Evolutionary conservation across 2,113 vertebrate genomes (phyloP).

Genomic region (Lipophrys pholis): DNA sequence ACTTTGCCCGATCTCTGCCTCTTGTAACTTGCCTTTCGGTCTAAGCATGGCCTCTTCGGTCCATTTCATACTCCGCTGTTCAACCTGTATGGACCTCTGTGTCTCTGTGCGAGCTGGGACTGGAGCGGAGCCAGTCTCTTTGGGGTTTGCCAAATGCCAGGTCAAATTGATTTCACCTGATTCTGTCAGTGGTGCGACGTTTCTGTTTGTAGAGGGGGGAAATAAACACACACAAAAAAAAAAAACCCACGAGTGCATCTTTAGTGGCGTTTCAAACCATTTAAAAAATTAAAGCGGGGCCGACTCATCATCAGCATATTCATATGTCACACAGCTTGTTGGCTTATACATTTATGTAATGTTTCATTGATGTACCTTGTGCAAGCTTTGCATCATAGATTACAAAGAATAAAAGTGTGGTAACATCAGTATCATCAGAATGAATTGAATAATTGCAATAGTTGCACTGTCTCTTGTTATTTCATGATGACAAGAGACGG

Average conservation of each 20-base stretch:
- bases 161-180: constrained; percentile 32
- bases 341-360: constrained; percentile 57
- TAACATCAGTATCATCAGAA: constrained; percentile 72
- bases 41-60: constrained; percentile 42
- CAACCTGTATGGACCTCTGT: constrained; percentile 32
- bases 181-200: constrained; percentile 39
- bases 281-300: constrained; percentile 49
- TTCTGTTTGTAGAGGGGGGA: not conserved
- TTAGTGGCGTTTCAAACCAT: constrained; percentile 51
- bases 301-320: constrained; percentile 54
- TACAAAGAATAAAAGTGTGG: constrained; percentile 62
- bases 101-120: constrained; percentile 13
- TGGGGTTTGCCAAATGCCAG: constrained; percentile 23
- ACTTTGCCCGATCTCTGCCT: constrained; percentile 65
- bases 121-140: constrained; percentile 23
- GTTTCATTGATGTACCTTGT: constrained; percentile 70
- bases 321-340: constrained; percentile 57
- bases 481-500: constrained; percentile 52
- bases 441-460: constrained; percentile 70
- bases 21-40: constrained; percentile 58
- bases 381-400: constrained; percentile 78
- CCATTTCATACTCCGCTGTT: constrained; percentile 44
- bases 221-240: not conserved
- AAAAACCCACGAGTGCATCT: constrained; percentile 7
- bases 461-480: constrained; percentile 68